phyloP scores from a whole-genome alignment of 1,140 invertebrate species.

The Anadara kagoshimensis region DNA sequence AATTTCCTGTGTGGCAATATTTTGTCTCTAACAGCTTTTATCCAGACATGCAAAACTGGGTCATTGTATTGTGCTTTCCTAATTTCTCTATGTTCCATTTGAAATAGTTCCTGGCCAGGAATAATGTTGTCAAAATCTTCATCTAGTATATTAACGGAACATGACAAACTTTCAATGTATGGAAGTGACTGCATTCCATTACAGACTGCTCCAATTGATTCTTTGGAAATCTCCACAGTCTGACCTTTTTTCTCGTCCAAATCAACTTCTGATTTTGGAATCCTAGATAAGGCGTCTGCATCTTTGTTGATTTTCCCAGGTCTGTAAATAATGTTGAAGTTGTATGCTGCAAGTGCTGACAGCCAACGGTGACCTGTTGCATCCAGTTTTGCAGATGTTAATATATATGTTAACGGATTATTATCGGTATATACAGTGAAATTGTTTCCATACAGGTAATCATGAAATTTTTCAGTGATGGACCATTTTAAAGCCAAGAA shows the following conservation, averaged over 20 bases:
- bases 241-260: neutral
- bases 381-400: slow-evolving; percentile 36
- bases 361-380: slow-evolving; percentile 37
- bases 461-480: slow-evolving; percentile 36
- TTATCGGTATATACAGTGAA: slow-evolving; percentile 35
- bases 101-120: neutral
- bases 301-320: slow-evolving; percentile 32
- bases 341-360: slow-evolving; percentile 21
- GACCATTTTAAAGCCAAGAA: slow-evolving; percentile 44
- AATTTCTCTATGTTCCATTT: neutral
- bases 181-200: too few species aligned
- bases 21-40: neutral
- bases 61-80: too few species aligned
- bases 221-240: neutral
- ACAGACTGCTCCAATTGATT: too few species aligned
- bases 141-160: neutral
- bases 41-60: too few species aligned
- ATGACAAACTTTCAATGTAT: slow-evolving; percentile 1
- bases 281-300: slow-evolving; percentile 41
- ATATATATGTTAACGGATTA: slow-evolving; percentile 29
- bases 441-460: slow-evolving; percentile 29
- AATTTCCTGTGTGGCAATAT: neutral
- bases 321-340: slow-evolving; percentile 34
- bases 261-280: slow-evolving; percentile 1
- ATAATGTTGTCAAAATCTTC: slow-evolving; percentile 3